Base-by-base conservation (phyloP, 2,113 vertebrate species). In the Tachysurus vachellii region DNA sequence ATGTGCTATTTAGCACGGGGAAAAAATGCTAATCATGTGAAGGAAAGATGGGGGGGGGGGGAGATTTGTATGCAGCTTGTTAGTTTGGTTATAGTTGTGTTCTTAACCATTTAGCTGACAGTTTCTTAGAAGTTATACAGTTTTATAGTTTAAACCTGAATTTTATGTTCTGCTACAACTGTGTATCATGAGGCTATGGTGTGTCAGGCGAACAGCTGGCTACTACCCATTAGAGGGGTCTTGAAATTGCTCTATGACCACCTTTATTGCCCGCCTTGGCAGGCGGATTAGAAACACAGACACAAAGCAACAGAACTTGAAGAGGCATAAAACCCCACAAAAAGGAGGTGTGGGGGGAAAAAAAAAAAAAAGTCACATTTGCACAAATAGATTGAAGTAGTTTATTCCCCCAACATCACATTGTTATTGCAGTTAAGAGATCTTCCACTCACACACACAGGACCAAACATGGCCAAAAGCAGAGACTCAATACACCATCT, bases 201-300 rank as follows among this genome's bases (percentile, higher is more conserved):
- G 71, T 4, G 3, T 57, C 54, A 56, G 57, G 36, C 26, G 77
- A 80, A 57, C 1, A 17, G 44, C 44, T 50, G 17, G 14, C 21
- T 17, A 76, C 64, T 77, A 44, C 84, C 70, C 36, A 42, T 14
- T 17, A 42, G 54, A 70, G 75, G 17, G 9, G 9, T 6, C 31
- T 42, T 71, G 16, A 73, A 44, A 73, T 21, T 2, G 14, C 28
- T n/a, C 6, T 19, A 26, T 1, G 36, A 62, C 23, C 66, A 36
- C 10, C 8, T 64, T 64, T n/a, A n/a, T 0, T 26, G 47, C 26
- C 0, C 47, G 4, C 5, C 2, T 9, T 84, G 90, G 86, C 85
- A 91, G 92, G 92, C 92, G 7, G 53, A 87, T 92, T 94, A 93
- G 91, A 93, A 94, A 92, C 91, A 89, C 88, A 77, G 91, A 88